Conservation (phyloP, 1,140 invertebrate species). For the Zaprionus inermis region DNA sequence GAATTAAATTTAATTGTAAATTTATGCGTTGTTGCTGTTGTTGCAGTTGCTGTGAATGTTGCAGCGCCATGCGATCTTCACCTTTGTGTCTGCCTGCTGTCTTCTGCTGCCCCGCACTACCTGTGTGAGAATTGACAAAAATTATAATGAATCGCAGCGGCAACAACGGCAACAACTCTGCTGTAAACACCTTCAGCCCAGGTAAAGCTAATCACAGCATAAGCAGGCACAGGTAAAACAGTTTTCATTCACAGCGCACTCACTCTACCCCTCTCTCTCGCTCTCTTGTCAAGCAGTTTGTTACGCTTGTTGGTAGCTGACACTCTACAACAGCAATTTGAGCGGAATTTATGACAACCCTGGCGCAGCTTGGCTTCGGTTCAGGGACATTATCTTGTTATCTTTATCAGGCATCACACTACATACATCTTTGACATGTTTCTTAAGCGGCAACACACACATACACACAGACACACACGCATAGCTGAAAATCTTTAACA, state of each 20-base stretch:
- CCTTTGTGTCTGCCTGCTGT: constrained; percentile 64
- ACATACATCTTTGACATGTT: constrained; percentile 31
- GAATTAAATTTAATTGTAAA: constrained; percentile 82
- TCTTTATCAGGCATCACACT: constrained; percentile 35
- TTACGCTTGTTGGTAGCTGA: constrained; percentile 79
- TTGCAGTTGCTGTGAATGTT: constrained; percentile 48
- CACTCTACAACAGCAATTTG: constrained; percentile 60
- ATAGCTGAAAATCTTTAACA: constrained; percentile 24
- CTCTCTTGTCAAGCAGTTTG: constrained; percentile 51
- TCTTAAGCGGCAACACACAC: constrained; percentile 4
- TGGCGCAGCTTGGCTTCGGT: constrained; percentile 11
- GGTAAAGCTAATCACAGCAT: constrained; percentile 69
- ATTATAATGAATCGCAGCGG: constrained; percentile 72
- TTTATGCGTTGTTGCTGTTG: constrained; percentile 62
- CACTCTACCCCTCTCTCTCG: background rate
- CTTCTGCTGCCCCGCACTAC: constrained; percentile 23
- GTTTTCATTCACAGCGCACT: constrained; percentile 68
- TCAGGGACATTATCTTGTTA: constrained; percentile 45
- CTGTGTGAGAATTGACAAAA: constrained; percentile 79
- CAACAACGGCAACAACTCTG: background rate
- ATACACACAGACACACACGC: background rate
- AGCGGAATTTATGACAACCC: constrained; percentile 69
- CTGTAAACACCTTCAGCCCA: constrained; percentile 58
- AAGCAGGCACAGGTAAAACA: constrained; percentile 58
- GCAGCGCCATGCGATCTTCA: constrained; percentile 66